Evolutionary conservation across 2,888 invertebrate genomes (phyloP).

Genomic region (Glomeris marginata): DNA sequence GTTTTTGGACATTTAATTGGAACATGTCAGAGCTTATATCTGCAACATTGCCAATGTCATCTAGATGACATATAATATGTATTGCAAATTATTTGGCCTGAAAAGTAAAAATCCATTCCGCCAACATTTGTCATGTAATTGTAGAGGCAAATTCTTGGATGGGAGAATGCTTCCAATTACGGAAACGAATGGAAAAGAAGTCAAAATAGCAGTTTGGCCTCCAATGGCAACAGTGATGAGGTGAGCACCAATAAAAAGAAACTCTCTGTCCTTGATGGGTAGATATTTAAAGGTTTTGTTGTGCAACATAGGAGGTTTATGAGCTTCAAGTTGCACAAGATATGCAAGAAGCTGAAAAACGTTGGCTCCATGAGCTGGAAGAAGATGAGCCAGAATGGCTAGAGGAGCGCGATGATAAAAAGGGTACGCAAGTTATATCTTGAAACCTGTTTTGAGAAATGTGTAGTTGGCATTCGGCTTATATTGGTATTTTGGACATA

Average conservation of each 20-base stretch:
- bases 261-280: neutral
- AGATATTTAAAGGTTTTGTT: neutral
- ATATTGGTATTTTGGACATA: too few species aligned
- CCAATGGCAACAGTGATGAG: conserved; percentile 9
- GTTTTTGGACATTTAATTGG: too few species aligned
- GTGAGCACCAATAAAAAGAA: neutral
- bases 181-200: conserved; percentile 1
- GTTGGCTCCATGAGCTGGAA: conserved; percentile 50
- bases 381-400: conserved; percentile 36
- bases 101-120: too few species aligned
- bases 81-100: too few species aligned
- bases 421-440: too few species aligned
- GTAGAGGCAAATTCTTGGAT: too few species aligned
- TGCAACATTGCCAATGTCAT: too few species aligned
- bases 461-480: too few species aligned
- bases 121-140: too few species aligned
- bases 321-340: conserved; percentile 50
- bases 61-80: too few species aligned
- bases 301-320: conserved; percentile 36
- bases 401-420: neutral
- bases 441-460: too few species aligned
- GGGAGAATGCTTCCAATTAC: neutral
- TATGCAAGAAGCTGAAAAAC: conserved; percentile 46
- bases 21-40: too few species aligned
- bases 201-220: neutral